Evolutionary conservation across 2,888 invertebrate genomes (phyloP).

Genomic region (Eupithecia pulchellata): DNA sequence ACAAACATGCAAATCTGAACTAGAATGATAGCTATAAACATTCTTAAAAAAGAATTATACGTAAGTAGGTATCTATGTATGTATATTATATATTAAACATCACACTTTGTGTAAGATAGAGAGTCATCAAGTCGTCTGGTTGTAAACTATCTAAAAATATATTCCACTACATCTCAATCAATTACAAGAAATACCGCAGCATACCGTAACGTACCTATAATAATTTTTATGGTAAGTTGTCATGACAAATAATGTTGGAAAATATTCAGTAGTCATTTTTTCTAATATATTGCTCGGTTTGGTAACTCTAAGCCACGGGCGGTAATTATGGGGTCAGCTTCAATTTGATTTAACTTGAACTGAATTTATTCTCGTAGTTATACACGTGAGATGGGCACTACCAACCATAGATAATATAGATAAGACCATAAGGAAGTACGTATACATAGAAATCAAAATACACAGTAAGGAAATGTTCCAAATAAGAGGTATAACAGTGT

Average conservation of each 20-base stretch:
- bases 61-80: neutral
- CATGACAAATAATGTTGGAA: constrained; percentile 34
- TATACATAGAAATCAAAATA: neutral
- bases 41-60: neutral
- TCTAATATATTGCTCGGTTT: constrained; percentile 44
- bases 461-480: neutral
- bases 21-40: neutral
- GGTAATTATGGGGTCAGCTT: constrained; percentile 49
- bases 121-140: neutral
- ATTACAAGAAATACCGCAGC: constrained; percentile 27
- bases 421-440: neutral
- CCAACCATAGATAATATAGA: neutral
- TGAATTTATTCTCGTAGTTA: neutral
- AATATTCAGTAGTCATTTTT: constrained; percentile 34
- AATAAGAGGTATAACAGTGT: neutral
- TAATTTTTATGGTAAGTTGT: constrained; percentile 49
- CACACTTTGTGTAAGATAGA: too few species aligned
- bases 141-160: constrained; percentile 16
- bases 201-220: constrained; percentile 45
- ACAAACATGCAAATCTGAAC: constrained; percentile 3
- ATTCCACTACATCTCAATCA: constrained; percentile 25
- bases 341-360: constrained; percentile 45
- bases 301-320: constrained; percentile 43
- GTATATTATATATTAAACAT: too few species aligned
- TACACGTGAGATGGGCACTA: neutral